These are phyloP conservation scores for Apaloderma vittatum DNA, from an alignment of 2,113 vertebrate species.

Conservation along the genomic window DNA sequence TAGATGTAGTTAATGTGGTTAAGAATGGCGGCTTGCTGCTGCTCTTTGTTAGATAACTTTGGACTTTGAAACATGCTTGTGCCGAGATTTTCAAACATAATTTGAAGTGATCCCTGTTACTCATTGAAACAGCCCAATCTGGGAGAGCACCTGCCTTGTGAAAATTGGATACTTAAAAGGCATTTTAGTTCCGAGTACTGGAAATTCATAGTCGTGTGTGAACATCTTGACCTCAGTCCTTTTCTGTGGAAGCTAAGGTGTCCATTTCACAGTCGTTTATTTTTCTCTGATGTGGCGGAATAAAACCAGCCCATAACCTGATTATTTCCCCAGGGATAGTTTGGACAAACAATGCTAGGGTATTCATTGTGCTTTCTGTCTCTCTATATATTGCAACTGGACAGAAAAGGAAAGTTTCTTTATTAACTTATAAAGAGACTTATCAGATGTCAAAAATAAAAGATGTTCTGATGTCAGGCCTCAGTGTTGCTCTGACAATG, in stretches of 20 bases:
- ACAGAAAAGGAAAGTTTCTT: neutral
- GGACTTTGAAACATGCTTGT: neutral
- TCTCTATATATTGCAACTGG: neutral
- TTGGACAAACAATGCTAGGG: neutral
- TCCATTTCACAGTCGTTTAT: neutral
- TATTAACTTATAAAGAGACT: neutral
- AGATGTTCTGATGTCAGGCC: neutral
- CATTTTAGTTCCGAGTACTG: neutral
- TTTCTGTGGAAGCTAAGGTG: neutral
- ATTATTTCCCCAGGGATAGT: neutral
- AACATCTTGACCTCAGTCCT: neutral
- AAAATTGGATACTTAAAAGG: neutral
- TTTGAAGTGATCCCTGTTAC: neutral
- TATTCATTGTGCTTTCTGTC: neutral
- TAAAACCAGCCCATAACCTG: neutral
- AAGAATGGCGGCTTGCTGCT: neutral
- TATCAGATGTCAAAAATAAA: neutral
- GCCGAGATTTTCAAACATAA: neutral
- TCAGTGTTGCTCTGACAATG: neutral
- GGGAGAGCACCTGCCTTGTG: neutral
- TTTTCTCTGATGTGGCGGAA: neutral
- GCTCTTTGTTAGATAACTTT: neutral
- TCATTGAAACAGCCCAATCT: neutral
- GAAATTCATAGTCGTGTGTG: neutral
- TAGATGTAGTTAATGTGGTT: neutral